phyloP scores from a whole-genome alignment of 2,113 vertebrate species.

The Gorsachius goisagi region DNA sequence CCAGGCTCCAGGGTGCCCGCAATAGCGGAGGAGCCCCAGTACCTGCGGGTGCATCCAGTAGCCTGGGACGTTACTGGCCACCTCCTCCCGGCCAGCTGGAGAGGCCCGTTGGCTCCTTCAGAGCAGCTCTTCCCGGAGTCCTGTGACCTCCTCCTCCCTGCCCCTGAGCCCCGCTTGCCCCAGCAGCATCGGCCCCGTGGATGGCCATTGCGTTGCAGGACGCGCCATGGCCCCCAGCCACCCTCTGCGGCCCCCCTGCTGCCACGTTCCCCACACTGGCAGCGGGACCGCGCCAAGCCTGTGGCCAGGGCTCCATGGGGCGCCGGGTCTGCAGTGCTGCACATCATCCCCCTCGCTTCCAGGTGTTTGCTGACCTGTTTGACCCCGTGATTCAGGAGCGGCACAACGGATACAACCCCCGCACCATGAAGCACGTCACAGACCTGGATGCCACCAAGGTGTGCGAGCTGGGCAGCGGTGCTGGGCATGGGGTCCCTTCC shows the following conservation, averaged over 20 bases:
- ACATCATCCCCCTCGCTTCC: not conserved
- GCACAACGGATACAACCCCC: conserved; percentile 93
- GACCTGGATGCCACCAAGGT: conserved; percentile 93
- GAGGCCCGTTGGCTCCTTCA: not conserved
- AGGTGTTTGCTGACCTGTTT: conserved; percentile 93
- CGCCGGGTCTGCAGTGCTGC: not conserved
- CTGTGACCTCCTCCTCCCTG: not conserved
- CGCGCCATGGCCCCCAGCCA: not conserved
- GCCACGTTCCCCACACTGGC: fast-evolving
- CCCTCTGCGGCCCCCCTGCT: not conserved
- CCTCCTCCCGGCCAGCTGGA: not conserved
- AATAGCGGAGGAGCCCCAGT: not conserved
- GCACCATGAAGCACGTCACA: conserved; percentile 89
- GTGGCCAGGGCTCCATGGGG: not conserved
- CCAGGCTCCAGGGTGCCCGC: not conserved
- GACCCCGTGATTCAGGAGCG: conserved; percentile 92
- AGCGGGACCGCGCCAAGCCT: not conserved
- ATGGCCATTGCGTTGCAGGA: not conserved
- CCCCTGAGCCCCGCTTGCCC: not conserved
- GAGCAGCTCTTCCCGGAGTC: not conserved
- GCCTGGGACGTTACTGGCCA: not conserved
- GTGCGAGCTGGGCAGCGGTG: not conserved
- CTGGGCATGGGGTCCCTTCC: fast-evolving
- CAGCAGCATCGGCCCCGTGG: fast-evolving
- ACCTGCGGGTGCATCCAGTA: not conserved